These are phyloP conservation scores for Falcunculus frontatus DNA, from an alignment of 2,113 vertebrate species.

Conservation along the genomic window DNA sequence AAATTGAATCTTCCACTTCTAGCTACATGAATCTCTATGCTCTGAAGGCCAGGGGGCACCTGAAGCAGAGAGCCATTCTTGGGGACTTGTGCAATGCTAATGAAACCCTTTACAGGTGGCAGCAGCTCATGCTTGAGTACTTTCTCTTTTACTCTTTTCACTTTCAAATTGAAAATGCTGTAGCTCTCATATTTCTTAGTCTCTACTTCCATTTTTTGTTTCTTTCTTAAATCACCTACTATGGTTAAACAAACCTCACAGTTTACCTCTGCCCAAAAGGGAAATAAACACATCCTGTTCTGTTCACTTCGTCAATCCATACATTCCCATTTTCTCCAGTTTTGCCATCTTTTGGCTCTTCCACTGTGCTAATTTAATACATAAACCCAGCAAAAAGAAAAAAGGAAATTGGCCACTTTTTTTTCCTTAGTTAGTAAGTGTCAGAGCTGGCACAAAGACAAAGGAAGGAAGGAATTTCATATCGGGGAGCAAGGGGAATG, in stretches of 20 bases:
- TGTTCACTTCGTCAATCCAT: accelerated
- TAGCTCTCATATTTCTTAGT: not conserved
- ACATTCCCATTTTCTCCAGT: not conserved
- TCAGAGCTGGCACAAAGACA: not conserved
- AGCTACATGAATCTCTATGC: not conserved
- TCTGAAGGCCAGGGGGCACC: not conserved
- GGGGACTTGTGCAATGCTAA: not conserved
- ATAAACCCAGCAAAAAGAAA: not conserved
- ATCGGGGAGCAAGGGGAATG: not conserved
- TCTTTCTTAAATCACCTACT: not conserved
- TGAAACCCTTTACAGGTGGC: not conserved
- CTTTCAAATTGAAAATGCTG: not conserved
- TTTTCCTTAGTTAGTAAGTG: not conserved
- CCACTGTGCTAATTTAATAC: not conserved
- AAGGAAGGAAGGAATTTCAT: not conserved
- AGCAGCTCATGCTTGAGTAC: not conserved
- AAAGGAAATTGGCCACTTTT: not conserved
- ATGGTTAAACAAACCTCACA: not conserved
- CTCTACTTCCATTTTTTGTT: not conserved
- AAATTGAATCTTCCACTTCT: not conserved
- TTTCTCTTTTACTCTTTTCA: not conserved
- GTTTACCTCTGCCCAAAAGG: not conserved
- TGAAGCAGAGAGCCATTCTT: not conserved
- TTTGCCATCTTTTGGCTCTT: not conserved
- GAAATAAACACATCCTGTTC: not conserved